Base-by-base conservation (phyloP, 30 jellyfish, hydroid and myxozoan species). In the Turritopsis dohrnii region DNA sequence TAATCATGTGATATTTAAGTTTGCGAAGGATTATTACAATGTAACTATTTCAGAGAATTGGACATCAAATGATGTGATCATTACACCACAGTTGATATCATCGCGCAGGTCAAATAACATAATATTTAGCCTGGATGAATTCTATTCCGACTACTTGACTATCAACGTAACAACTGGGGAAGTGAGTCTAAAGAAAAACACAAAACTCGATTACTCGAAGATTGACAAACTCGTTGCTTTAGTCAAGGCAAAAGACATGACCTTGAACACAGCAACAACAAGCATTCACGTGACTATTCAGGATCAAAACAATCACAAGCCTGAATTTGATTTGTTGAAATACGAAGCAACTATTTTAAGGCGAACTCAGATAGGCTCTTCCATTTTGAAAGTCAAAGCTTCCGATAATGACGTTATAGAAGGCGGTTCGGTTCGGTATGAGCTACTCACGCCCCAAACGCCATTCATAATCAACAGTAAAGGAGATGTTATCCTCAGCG, bases 321-420 rank as follows among this genome's bases (percentile, higher is more conserved):
- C 60, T 13, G 13, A 81, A 17, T 90, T 90, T 60, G 95, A 90
- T 71, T 29, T 83, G 75, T 80, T 65, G 66, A 83, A 72, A 75
- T 85, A 85, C 83, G 82, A 9, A 71, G 77, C 24, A 31, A 75
- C 75, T 8, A 85, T 90, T 74, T 76, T 60, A 30, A 95, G 85
- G 72, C 53, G 54, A 20, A 80, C 89, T 22, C 54, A 52, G 53
- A 72, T 23, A 18, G 90, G 89, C 21, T 29, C 89, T 13, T 79
- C 92, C n/a, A 21, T 90, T 30, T 28, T 83, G 8, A 90, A 83
- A 8, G 96, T 89, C 17, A 90, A 81, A 52, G 96, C 96, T 9
- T 25, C 83, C 1, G 96, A 89, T 81, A 71, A 75, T n/a, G 96
- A 89, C 75, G 94, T 41, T 13, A 5, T 41, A 3, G 60, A 3